A percentile compares a stretch with the other conserved stretches of the same genome.
Conservation (phyloP, 35 echinoderm and acorn worm genomes). For the Heliocidaris tuberculata region DNA sequence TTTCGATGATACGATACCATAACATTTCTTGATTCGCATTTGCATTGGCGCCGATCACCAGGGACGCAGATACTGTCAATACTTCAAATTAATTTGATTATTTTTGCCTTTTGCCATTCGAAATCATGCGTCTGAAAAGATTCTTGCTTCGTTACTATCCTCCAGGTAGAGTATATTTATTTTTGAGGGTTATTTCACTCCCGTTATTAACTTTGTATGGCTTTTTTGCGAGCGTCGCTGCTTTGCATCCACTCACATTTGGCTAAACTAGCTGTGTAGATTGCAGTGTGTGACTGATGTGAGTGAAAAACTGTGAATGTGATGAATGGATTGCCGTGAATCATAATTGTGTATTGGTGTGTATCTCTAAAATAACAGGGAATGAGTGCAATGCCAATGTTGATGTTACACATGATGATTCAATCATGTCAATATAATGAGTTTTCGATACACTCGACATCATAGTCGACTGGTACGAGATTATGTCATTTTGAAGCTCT, state of each 20-base stretch:
- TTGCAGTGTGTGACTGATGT: not conserved
- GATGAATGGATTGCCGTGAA: not conserved
- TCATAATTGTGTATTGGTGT: not conserved
- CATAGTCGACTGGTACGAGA: too few species aligned
- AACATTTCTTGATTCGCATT: not conserved
- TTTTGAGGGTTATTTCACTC: not conserved
- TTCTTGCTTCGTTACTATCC: constrained; percentile 76
- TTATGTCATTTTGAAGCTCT: too few species aligned
- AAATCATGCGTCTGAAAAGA: constrained; percentile 68
- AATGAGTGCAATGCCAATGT: too few species aligned
- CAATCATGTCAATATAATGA: too few species aligned
- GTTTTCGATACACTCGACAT: too few species aligned
- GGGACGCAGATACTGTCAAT: not conserved
- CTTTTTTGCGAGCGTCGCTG: not conserved
- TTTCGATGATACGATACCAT: not conserved
- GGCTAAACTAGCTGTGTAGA: not conserved
- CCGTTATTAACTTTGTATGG: not conserved
- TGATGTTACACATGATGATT: too few species aligned
- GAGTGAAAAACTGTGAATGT: not conserved
- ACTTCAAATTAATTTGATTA: not conserved
- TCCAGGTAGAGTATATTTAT: constrained; percentile 48
- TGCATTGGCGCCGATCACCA: constrained; percentile 23
- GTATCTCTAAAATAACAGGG: too few species aligned
- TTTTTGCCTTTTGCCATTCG: not conserved
- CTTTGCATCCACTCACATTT: not conserved